Conservation (phyloP, 1,140 invertebrate species). For the Sesamia nonagrioides region DNA sequence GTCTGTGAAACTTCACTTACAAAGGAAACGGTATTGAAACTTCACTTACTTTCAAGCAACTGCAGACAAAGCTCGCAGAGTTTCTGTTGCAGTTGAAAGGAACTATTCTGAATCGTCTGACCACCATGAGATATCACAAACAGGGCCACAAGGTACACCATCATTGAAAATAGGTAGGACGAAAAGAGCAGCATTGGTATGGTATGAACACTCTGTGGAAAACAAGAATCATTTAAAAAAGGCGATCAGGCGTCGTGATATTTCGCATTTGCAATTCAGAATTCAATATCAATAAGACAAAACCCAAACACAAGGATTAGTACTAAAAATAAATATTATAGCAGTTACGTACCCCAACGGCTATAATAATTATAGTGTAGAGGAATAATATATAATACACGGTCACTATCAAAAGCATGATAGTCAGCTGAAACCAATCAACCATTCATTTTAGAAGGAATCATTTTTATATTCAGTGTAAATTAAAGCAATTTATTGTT, state of each 20-base stretch:
- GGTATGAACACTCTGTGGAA: neutral
- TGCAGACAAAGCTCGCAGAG: neutral
- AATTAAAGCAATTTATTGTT: no score
- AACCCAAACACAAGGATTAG: no score
- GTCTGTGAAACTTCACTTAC: neutral
- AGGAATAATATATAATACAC: constrained; percentile 38
- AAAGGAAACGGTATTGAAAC: neutral
- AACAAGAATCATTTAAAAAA: neutral
- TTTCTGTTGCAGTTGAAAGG: neutral
- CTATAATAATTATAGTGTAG: neutral
- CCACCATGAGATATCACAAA: neutral
- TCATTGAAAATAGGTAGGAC: neutral
- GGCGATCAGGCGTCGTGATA: no score
- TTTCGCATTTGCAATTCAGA: no score
- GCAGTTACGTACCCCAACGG: constrained; percentile 13
- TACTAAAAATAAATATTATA: no score
- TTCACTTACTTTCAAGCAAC: constrained; percentile 11
- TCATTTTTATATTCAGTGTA: no score
- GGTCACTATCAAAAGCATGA: constrained; percentile 41
- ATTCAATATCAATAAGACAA: no score
- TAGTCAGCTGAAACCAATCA: constrained; percentile 56
- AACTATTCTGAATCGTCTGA: constrained; percentile 2
- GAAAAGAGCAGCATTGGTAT: neutral
- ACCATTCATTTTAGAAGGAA: no score
- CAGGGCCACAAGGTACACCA: neutral